A percentile compares a stretch with the other conserved stretches of the same genome.
These are phyloP conservation scores for Elanus axillaris DNA, from an alignment of 2,113 vertebrate genomes.

Conservation along the genomic window DNA sequence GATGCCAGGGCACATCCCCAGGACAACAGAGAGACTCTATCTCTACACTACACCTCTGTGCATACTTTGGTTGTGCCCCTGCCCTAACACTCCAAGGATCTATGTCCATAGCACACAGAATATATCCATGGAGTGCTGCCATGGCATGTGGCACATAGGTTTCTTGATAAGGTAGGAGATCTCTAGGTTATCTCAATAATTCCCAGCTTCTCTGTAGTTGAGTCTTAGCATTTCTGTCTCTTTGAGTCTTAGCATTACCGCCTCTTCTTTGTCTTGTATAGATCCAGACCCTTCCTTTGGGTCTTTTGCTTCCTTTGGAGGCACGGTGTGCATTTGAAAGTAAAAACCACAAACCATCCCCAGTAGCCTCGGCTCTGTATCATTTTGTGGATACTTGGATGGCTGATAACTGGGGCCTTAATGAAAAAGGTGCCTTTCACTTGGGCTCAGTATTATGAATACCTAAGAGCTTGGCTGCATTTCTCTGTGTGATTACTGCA, in stretches of 20 bases:
- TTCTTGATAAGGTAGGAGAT: not conserved
- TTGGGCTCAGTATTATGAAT: not conserved
- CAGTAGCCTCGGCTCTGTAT: not conserved
- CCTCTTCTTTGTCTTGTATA: not conserved
- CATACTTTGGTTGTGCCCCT: not conserved
- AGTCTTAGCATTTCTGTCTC: no score
- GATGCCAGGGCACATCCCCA: not conserved
- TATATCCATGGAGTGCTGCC: not conserved
- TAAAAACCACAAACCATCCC: not conserved
- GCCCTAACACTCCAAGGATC: not conserved
- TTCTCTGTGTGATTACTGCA: not conserved
- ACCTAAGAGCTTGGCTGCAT: not conserved
- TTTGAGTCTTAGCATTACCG: not conserved
- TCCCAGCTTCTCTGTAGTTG: not conserved
- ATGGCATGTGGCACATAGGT: accelerated
- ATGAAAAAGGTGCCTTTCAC: not conserved
- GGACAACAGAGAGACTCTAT: not conserved
- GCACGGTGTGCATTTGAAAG: not conserved
- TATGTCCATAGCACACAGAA: not conserved
- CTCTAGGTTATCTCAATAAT: not conserved
- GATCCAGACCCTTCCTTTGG: not conserved
- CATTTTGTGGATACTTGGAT: not conserved
- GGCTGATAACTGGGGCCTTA: not conserved
- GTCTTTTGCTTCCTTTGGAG: not conserved
- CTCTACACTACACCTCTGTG: not conserved